Base-by-base conservation (phyloP, 2,113 vertebrate species). In the Ptychochromis oligacanthus region DNA sequence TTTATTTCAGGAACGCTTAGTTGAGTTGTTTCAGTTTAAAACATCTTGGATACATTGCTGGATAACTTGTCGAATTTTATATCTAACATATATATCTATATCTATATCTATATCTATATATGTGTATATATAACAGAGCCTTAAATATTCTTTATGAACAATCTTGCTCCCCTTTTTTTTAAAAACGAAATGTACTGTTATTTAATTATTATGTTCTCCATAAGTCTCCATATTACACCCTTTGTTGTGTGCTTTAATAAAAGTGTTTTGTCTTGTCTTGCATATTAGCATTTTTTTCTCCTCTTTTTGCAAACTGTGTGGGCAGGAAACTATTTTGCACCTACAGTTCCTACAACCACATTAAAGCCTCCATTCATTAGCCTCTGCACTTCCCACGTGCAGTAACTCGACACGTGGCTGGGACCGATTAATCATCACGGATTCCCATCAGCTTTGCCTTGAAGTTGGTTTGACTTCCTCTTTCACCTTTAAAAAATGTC, bases 191-290 rank as follows among this genome's bases (percentile, higher is more conserved):
- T 4, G 13, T 2, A 31, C 43, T 5, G 65, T 1, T 49, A 20
- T 28, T 72, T 72, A 0, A 0, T 49, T 28, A 28, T 49, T 49
- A 15, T 70, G 22, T 10, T 11, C 43, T 67, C n/a, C n/a, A n/a
- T 28, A 49, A 15, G 11, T 5, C 43, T 4, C 49, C 17, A 52
- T 28, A 20, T 49, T 49, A 49, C 26, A 2, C 17, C 24, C 4
- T 36, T 36, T 36, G 36, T 7, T 22, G 15, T 4, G 46, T 12
- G 24, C 43, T 52, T 7, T 52, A 70, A 70, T 5, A 13, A 24
- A 72, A 31, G 24, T 49, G 4, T 8, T 24, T 28, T 0, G 65
- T 28, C 43, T 52, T 8, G 6, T 52, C 65, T 70, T 70, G 43
- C 43, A 52, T 70, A 2, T 17, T 52, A 6, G 0, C 26, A 72